These are phyloP conservation scores for Antheraea assamensis DNA, from an alignment of 2,888 invertebrate genomes.

Conservation along the genomic window DNA sequence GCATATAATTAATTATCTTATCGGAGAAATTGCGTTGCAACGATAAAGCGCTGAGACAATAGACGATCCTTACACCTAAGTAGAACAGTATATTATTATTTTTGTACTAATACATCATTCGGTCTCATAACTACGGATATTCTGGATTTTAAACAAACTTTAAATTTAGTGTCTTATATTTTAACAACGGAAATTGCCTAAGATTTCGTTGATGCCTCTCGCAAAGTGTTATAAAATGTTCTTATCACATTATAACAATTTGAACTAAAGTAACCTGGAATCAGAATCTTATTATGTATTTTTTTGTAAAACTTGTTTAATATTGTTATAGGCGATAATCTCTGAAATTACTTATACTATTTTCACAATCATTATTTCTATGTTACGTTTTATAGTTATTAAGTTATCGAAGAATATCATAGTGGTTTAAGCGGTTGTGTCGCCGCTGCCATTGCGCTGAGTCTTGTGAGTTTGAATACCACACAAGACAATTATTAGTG, in stretches of 20 bases:
- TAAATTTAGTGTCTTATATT: background rate
- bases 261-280: too few relatives aligned
- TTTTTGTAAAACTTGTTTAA: background rate
- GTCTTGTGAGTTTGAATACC: too few relatives aligned
- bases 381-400: too few relatives aligned
- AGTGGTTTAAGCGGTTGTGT: too few relatives aligned
- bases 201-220: background rate
- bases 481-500: too few relatives aligned
- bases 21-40: constrained; percentile 32
- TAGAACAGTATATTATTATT: background rate
- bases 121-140: background rate
- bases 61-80: constrained; percentile 16
- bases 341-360: too few relatives aligned
- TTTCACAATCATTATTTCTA: too few relatives aligned
- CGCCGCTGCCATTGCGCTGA: too few relatives aligned
- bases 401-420: too few relatives aligned
- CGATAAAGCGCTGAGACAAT: constrained; percentile 22
- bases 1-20: constrained; percentile 29
- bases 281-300: background rate
- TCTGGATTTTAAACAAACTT: background rate
- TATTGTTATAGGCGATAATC: background rate
- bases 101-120: background rate
- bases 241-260: too few relatives aligned
- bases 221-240: too few relatives aligned
- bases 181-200: background rate